Evolutionary conservation across 2,113 vertebrate genomes (phyloP).

Genomic region (Colaptes auratus): DNA sequence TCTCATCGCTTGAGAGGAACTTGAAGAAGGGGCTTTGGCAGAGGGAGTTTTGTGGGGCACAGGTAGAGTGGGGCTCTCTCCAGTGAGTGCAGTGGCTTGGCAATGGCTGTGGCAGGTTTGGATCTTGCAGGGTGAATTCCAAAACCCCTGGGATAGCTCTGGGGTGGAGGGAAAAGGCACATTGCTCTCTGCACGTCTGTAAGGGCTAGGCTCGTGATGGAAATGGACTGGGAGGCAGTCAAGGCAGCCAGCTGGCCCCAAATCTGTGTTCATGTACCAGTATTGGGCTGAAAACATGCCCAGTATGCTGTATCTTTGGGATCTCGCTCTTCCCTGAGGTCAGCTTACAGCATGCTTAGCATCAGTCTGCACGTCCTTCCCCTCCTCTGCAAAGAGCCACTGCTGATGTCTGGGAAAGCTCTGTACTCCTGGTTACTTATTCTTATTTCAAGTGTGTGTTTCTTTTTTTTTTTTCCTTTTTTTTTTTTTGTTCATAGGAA

Average conservation of each 20-base stretch:
- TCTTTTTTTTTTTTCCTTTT: background rate
- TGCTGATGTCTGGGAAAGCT: background rate
- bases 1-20: background rate
- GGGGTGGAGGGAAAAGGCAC: background rate
- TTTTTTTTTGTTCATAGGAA: background rate
- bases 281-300: background rate
- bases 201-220: background rate
- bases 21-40: background rate
- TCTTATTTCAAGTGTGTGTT: background rate
- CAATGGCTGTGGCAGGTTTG: background rate
- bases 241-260: background rate
- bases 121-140: background rate
- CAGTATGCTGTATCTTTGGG: background rate
- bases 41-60: background rate
- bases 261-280: background rate
- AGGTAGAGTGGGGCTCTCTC: background rate
- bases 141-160: rapidly evolving
- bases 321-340: background rate
- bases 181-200: background rate
- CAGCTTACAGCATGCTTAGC: rapidly evolving
- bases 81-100: rapidly evolving
- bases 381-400: background rate
- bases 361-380: background rate
- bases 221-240: background rate
- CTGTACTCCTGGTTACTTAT: background rate